Evolutionary conservation across 2,113 vertebrate species (phyloP), one percentile per base, ranked within the genome.

Genomic region (Hippocampus comes): DNA sequence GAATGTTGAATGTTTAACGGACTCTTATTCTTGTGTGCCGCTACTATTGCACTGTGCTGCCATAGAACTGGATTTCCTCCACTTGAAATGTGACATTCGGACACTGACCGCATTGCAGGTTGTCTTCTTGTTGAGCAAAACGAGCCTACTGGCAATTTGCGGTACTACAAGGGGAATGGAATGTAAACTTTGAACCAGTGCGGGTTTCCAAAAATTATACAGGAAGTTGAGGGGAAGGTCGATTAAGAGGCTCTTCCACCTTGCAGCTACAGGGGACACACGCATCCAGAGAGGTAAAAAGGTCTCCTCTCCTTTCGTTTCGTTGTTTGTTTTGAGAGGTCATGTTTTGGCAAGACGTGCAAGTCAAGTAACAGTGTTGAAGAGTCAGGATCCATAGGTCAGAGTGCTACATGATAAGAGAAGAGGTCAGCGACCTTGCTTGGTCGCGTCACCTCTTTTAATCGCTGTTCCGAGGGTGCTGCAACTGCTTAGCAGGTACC

Each of bases 381-480:
- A 53, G 81, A 82, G 82, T 84, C 81, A 81, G 77, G 68, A 77
- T 80, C 85, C 57, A 59, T 21, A 63, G 87, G 87, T 89, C 84
- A 84, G 82, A 78, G 78, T 41, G 82, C 79, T 79, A 86, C 90
- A 84, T 56, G 83, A 88, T 85, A 85, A 86, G 84, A 87, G 80
- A 75, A 72, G 75, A 82, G 87, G 89, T 89, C 79, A 20, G 51
- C 17, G 73, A 89, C 87, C 89, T 77, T 18, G 56, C 79, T 71
- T 82, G 81, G 34, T 38, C 82, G 82, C 84, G 65, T 82, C 43
- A 56, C 72, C 79, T 86, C 80, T 76, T 82, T 85, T 88, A 89
- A 89, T 86, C 82, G 74, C 82, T 88, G 87, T 88, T 90, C 82
- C 79, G 77, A 90, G 86, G 79, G 82, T 49, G 75, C 78, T 78